Percentiles rank a stretch among this genome's conserved stretches.
phyloP scores from a whole-genome alignment of 1,140 invertebrate species.

The Diabrotica virgifera region DNA sequence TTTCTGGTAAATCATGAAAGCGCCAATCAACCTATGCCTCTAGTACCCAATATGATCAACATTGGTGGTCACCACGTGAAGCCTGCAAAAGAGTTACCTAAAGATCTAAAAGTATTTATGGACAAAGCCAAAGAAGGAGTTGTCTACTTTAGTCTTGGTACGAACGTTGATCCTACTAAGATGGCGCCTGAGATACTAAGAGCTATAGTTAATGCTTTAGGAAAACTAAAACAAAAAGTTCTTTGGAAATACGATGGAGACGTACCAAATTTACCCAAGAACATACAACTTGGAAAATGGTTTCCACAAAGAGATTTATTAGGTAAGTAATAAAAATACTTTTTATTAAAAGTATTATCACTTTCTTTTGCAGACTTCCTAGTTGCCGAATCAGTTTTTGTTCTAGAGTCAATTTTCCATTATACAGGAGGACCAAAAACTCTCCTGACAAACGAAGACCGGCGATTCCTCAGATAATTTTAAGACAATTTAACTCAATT shows the following conservation, averaged over 20 bases:
- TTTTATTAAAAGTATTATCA: too few species aligned
- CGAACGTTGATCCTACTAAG: conserved; percentile 56
- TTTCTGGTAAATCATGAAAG: conserved; percentile 42
- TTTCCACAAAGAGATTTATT: conserved; percentile 30
- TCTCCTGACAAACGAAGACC: too few species aligned
- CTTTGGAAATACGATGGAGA: conserved; percentile 55
- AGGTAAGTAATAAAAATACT: conserved; percentile 17
- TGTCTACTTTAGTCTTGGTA: conserved; percentile 62
- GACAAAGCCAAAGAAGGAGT: conserved; percentile 32
- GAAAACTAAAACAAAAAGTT: conserved; percentile 51
- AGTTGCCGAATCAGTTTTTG: too few species aligned
- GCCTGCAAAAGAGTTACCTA: conserved; percentile 30
- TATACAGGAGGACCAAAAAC: too few species aligned
- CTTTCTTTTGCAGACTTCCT: too few species aligned
- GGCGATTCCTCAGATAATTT: too few species aligned
- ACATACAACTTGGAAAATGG: conserved; percentile 29
- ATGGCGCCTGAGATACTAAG: conserved; percentile 46
- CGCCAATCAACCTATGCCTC: conserved; percentile 34
- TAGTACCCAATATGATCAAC: conserved; percentile 53
- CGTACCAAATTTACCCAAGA: conserved; percentile 34
- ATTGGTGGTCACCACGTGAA: conserved; percentile 49
- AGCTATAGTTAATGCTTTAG: conserved; percentile 49
- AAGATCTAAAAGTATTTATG: conserved; percentile 54
- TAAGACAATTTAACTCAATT: too few species aligned
- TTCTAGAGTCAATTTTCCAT: too few species aligned